Percentiles rank a stretch among this genome's conserved stretches.
Conservation (phyloP, 2,113 vertebrate genomes). For the Planiliza haematocheilus region DNA sequence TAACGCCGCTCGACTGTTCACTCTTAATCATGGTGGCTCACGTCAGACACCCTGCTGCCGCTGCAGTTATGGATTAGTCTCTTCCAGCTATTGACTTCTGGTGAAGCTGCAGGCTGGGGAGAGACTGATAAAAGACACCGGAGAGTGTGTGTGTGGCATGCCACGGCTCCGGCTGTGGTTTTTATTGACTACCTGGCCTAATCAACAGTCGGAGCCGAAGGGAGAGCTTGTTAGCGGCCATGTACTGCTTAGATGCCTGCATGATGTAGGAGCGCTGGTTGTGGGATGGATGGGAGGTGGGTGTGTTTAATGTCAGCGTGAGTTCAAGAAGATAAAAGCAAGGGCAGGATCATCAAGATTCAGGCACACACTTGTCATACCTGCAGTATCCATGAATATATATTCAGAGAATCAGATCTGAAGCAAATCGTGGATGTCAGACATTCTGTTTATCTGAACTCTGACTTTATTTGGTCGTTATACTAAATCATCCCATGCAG, state of each 20-base stretch:
- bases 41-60: constrained; percentile 62
- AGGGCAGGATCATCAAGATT: too few species aligned
- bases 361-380: too few species aligned
- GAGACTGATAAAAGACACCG: constrained; percentile 73
- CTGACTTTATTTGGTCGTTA: too few species aligned
- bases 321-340: constrained; percentile 39
- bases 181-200: constrained; percentile 71
- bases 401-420: too few species aligned
- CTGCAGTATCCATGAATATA: too few species aligned
- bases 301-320: constrained; percentile 39
- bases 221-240: constrained; percentile 68
- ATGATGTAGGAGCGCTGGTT: constrained; percentile 34
- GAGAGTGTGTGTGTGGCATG: constrained; percentile 58
- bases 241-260: constrained; percentile 57
- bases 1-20: constrained; percentile 57
- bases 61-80: constrained; percentile 75
- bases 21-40: constrained; percentile 65
- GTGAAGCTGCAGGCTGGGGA: constrained; percentile 60
- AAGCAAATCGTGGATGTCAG: too few species aligned
- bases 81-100: constrained; percentile 72
- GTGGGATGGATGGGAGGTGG: neutral
- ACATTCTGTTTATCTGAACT: too few species aligned
- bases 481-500: too few species aligned
- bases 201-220: constrained; percentile 63
- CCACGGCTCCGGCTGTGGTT: constrained; percentile 35